phyloP scores from a whole-genome alignment of 2,888 invertebrate genomes.

The Dynastes maya region DNA sequence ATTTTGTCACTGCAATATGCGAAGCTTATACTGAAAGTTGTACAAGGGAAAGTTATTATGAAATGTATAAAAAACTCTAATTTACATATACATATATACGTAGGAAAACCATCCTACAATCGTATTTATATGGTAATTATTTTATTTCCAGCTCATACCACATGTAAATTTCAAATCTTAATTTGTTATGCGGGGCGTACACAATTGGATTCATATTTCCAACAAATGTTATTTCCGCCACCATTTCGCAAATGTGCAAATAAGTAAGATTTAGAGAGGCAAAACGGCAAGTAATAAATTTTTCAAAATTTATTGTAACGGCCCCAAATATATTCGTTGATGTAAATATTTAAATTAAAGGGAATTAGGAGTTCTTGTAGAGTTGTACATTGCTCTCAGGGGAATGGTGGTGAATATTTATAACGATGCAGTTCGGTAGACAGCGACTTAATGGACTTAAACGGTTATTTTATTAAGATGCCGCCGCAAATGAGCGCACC shows the following conservation, averaged over 20 bases:
- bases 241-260: constrained; percentile 1
- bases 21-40: too few species aligned
- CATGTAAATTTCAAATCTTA: constrained; percentile 19
- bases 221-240: constrained; percentile 5
- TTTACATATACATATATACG: constrained; percentile 20
- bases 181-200: background rate
- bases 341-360: constrained; percentile 30
- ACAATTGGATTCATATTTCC: background rate
- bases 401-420: constrained; percentile 7
- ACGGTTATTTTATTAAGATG: background rate
- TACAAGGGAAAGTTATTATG: too few species aligned
- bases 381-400: background rate
- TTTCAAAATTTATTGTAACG: background rate
- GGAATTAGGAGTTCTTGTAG: constrained; percentile 16
- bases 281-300: constrained; percentile 21
- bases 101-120: too few species aligned
- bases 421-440: constrained; percentile 7
- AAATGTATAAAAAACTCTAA: too few species aligned
- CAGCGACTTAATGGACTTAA: background rate
- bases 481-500: too few species aligned
- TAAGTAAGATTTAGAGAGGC: background rate
- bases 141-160: background rate
- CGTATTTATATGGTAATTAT: constrained; percentile 42
- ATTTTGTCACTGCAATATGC: too few species aligned
- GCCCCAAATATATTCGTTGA: background rate